Percentiles rank a stretch among this genome's conserved stretches.
phyloP scores from a whole-genome alignment of 2,888 invertebrate genomes.

The Drosophila melanosoma region DNA sequence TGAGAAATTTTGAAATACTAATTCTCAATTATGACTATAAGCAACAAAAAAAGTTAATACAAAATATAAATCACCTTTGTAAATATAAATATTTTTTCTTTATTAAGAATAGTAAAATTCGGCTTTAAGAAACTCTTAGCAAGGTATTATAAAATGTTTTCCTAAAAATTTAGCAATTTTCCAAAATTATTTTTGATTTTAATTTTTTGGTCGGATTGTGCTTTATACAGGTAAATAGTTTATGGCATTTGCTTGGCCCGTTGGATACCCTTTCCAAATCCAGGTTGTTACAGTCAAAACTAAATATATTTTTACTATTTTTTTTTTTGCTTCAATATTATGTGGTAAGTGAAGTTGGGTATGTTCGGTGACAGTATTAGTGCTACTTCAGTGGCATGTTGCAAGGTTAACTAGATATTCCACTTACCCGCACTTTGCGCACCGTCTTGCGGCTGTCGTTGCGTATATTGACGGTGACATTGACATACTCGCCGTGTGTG shows the following conservation, averaged over 20 bases:
- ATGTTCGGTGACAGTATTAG: background rate
- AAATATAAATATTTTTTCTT: no score
- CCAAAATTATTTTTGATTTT: no score
- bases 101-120: no score
- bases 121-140: no score
- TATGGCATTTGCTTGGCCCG: background rate
- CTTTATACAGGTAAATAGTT: background rate
- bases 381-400: no score
- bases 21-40: no score
- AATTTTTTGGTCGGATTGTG: background rate
- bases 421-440: constrained; percentile 91
- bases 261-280: background rate
- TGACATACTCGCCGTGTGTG: constrained; percentile 92
- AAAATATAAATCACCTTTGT: no score
- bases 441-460: constrained; percentile 95
- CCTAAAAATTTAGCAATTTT: no score
- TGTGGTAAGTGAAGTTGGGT: no score
- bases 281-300: background rate
- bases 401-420: background rate
- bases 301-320: background rate
- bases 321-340: background rate
- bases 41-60: no score
- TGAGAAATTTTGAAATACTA: no score
- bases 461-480: constrained; percentile 90
- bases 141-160: no score